Evolutionary conservation across 2,113 vertebrate genomes (phyloP).

Genomic region (Paradoxurus hermaphroditus): DNA sequence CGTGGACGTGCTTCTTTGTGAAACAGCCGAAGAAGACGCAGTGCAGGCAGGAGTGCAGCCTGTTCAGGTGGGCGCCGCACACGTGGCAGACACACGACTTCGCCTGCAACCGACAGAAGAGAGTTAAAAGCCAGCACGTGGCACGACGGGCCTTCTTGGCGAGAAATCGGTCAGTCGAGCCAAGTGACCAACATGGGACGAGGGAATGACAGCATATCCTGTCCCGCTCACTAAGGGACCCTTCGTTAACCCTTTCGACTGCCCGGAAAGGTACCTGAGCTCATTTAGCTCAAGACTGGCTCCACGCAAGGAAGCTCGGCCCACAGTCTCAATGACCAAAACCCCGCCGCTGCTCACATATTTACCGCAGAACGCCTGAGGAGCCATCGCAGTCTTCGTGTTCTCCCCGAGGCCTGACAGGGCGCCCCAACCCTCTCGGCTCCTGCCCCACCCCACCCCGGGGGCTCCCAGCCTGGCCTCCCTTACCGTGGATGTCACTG

Average conservation of each 20-base stretch:
- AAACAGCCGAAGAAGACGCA: constrained; percentile 99
- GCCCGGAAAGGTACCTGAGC: background rate
- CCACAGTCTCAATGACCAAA: background rate
- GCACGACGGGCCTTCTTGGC: background rate
- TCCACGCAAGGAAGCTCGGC: background rate
- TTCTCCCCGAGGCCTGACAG: background rate
- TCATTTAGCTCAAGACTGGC: background rate
- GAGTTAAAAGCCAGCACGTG: background rate
- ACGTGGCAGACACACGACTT: constrained; percentile 94
- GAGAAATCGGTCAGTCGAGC: background rate
- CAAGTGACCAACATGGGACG: background rate
- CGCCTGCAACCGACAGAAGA: constrained; percentile 83
- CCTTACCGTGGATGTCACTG: background rate
- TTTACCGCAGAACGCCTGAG: no score
- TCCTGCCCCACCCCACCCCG: background rate
- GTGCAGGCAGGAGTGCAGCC: constrained; percentile 99
- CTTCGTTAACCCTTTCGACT: background rate
- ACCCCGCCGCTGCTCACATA: background rate
- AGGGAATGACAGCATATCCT: no score
- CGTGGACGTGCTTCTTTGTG: constrained; percentile 99
- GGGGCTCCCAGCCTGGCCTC: background rate
- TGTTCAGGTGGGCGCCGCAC: constrained; percentile 93
- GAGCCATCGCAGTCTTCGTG: background rate
- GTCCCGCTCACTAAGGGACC: background rate
- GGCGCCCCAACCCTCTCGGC: background rate